Base-by-base conservation (phyloP, 2,888 invertebrate genomes). In the Hololepta plana region DNA sequence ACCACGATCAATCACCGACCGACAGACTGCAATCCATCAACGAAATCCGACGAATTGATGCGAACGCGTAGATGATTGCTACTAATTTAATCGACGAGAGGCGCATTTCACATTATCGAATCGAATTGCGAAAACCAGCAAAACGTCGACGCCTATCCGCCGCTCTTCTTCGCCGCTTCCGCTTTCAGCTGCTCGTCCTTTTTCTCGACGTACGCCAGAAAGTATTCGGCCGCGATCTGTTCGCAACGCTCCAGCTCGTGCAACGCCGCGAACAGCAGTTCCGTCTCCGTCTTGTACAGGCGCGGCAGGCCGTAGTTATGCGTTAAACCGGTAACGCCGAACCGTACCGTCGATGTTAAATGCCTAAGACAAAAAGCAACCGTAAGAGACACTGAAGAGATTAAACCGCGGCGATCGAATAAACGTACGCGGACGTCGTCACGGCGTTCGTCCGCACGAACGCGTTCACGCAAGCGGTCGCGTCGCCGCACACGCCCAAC, bases 291-390 rank as follows among this genome's bases (percentile, higher is more conserved):
- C 2, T 50, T 50, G 4, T 53, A 53, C 47, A 67, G 49, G 39
- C 45, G 51, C 3, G 64, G 62, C 9, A 67, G 37, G 1, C 64
- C 63, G 23, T 55, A 45, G 39, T 59, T 56, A 33, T 51, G 58
- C 4, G 41, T 36, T 24, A 66, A 55, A 7, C 66, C 66, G 5
- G 45, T 46, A 17, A 52, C 48, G 14, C 55, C 52, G 32, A 67
- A 53, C 33, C 58, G 57, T 32, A 67, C 55, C 2, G 48, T 47
- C 4, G 42, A 42, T 8, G 51, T 47, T 24, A 53, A 32, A 37
- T 53, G 44, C 28, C 51, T 52, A 32, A 22, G 30, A 31, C 12
- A 26, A 16, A 28, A 30, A 12, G 11, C n/a, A 12, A 28, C n/a
- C n/a, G 2, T 9, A 15, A 8, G 4, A 23, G 13, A 20, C 12